Conservation (phyloP, 2,113 vertebrate species). For the Deroptyus accipitrinus region DNA sequence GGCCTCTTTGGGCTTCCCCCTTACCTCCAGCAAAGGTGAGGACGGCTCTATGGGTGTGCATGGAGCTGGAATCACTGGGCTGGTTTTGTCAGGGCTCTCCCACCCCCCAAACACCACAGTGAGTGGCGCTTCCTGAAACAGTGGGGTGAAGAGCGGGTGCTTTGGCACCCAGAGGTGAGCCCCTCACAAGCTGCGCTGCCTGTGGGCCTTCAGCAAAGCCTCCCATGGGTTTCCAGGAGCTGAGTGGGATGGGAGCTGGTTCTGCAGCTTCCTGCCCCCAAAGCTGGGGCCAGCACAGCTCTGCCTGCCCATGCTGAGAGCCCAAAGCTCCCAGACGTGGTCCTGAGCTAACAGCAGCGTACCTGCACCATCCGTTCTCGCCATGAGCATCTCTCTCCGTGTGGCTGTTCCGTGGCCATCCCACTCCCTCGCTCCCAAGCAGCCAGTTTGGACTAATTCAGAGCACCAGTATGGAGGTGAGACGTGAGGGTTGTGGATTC, state of each 20-base stretch:
- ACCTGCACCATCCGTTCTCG: not conserved
- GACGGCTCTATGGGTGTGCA: not conserved
- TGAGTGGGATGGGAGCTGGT: not conserved
- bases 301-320: not conserved
- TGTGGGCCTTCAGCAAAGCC: not conserved
- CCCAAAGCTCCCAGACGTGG: not conserved
- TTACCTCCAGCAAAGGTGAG: not conserved
- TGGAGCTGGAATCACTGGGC: not conserved
- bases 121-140: not conserved
- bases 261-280: not conserved
- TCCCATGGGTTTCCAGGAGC: not conserved
- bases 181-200: not conserved
- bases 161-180: not conserved
- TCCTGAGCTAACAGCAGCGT: not conserved
- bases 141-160: not conserved
- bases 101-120: too few species aligned
- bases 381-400: fast-evolving
- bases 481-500: not conserved
- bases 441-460: not conserved
- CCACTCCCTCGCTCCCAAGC: not conserved
- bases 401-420: not conserved
- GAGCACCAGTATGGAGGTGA: not conserved
- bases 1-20: not conserved
- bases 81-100: too few species aligned
- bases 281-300: not conserved